Base-by-base conservation (phyloP, 2,888 invertebrate genomes). In the Thumatha senex region DNA sequence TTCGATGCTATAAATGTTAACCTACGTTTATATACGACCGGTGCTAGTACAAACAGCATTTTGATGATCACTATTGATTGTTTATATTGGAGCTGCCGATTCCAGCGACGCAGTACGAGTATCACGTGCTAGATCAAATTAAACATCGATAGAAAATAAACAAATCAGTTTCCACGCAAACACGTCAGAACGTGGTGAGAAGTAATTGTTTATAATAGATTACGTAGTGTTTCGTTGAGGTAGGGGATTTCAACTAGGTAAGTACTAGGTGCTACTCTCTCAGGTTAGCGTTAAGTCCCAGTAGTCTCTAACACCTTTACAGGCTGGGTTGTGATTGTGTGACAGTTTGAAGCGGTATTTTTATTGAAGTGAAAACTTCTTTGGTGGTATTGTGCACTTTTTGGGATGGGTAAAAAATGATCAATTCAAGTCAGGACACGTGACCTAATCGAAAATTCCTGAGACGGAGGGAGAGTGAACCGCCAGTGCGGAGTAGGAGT, bases 131-230 rank as follows among this genome's bases (percentile, higher is more conserved):
- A 34, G 15, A 41, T 31, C 14, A 29, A 43, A 48, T 56, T 39
- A 38, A 51, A 41, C 33, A 33, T 11, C 46, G 14, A n/a, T 39
- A 47, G 51, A 47, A 56, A 58, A 61, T 47, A 63, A 61, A 56
- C 59, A 50, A 40, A 39, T 30, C 35, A 11, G 31, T 9, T 14
- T 13, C 13, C 38, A 15, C 18, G 31, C 36, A 35, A 35, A 43
- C 24, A 43, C 18, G 24, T 34, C 18, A 36, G 29, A 15, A 29
- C 30, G 29, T 29, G n/a, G 14, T 2, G 18, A 15, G 33, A 38
- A 34, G 44, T 49, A 49, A 48, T 29, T 14, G 40, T 49, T 44
- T 49, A 39, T 49, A 39, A 49, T 38, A 43, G 36, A 30, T 43
- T 18, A 12, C 35, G 24, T 35, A 12, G 18, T n/a, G 11, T 42